Evolutionary conservation across 2,888 invertebrate species (phyloP).

Genomic region (Cenopis cana): DNA sequence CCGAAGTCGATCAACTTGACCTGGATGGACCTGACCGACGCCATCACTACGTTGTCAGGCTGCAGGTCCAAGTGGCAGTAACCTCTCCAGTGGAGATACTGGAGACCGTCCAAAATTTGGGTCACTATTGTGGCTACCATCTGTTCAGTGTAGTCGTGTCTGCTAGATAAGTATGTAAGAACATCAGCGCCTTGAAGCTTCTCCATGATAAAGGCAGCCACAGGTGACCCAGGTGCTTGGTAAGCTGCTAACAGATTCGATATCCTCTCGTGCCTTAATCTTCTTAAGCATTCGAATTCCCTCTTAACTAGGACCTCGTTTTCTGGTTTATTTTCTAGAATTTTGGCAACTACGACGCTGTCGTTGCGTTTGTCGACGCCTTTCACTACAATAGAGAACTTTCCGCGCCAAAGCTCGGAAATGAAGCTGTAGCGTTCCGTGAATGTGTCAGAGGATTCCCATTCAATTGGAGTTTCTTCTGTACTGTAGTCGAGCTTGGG

Average conservation of each 20-base stretch:
- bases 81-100: slow-evolving; percentile 98
- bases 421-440: slow-evolving; percentile 93
- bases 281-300: slow-evolving; percentile 93
- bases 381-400: slow-evolving; percentile 94
- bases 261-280: slow-evolving; percentile 95
- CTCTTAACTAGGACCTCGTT: slow-evolving; percentile 88
- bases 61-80: slow-evolving; percentile 95
- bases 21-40: slow-evolving; percentile 92
- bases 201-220: slow-evolving; percentile 91
- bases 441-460: slow-evolving; percentile 88
- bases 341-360: slow-evolving; percentile 92
- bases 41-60: slow-evolving; percentile 98
- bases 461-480: slow-evolving; percentile 90
- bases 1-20: slow-evolving; percentile 97
- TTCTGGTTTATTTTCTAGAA: slow-evolving; percentile 88
- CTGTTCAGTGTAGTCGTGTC: slow-evolving; percentile 97
- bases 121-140: slow-evolving; percentile 94
- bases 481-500: slow-evolving; percentile 89
- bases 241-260: slow-evolving; percentile 90
- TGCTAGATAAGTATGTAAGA: slow-evolving; percentile 93
- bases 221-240: slow-evolving; percentile 87
- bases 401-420: slow-evolving; percentile 93
- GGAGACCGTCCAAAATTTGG: slow-evolving; percentile 95
- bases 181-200: slow-evolving; percentile 96
- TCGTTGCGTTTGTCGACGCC: slow-evolving; percentile 90